These are phyloP conservation scores for Dreissena polymorpha DNA, from an alignment of 1,140 invertebrate genomes.

Conservation along the genomic window DNA sequence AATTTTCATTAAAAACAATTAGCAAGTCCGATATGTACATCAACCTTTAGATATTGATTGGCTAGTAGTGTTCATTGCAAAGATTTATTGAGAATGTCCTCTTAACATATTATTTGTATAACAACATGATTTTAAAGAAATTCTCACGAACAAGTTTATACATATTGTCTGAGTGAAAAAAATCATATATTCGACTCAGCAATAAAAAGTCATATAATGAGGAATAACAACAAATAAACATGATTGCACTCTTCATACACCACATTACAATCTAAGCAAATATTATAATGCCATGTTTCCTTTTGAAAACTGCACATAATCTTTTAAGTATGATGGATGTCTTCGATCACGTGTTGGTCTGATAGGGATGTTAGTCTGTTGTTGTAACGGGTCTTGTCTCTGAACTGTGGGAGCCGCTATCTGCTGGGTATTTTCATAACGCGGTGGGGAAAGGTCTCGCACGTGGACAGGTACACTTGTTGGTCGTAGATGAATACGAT, in stretches of 20 bases:
- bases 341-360: conserved; percentile 1
- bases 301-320: conserved; percentile 5
- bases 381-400: not conserved
- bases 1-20: too few relatives aligned
- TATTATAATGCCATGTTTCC: not conserved
- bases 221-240: too few relatives aligned
- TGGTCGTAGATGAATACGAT: conserved; percentile 33
- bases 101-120: not conserved
- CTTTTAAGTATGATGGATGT: not conserved
- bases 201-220: too few relatives aligned
- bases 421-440: not conserved
- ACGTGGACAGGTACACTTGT: conserved; percentile 1
- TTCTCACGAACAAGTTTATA: too few relatives aligned
- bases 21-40: too few relatives aligned
- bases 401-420: not conserved
- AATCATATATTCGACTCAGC: too few relatives aligned
- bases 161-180: too few relatives aligned
- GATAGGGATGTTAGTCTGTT: not conserved
- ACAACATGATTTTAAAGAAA: not conserved
- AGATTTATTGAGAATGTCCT: too few relatives aligned
- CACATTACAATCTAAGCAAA: too few relatives aligned
- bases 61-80: too few relatives aligned
- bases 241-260: too few relatives aligned
- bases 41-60: too few relatives aligned
- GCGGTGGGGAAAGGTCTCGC: not conserved